These are phyloP conservation scores for Electrophaes corylata DNA, from an alignment of 2,888 invertebrate genomes.

Conservation along the genomic window DNA sequence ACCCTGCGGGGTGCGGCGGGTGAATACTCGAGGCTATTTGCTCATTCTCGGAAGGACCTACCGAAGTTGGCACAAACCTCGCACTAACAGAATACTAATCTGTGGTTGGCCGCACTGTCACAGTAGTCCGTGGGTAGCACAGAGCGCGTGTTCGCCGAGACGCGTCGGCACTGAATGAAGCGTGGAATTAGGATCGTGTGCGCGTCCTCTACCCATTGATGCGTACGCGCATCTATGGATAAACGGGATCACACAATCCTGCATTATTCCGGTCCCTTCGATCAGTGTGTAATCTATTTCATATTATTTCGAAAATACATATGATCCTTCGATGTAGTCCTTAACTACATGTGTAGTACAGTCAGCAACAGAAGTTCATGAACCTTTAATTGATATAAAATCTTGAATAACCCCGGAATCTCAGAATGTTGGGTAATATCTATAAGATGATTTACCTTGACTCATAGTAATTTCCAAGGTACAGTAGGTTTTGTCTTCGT, in stretches of 20 bases:
- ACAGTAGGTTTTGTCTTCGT: too few relatives aligned
- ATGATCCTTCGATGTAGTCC: too few relatives aligned
- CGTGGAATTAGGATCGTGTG: slow-evolving; percentile 29
- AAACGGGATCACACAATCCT: slow-evolving; percentile 26
- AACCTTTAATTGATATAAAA: too few relatives aligned
- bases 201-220: slow-evolving; percentile 37
- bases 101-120: slow-evolving; percentile 4
- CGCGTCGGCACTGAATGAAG: slow-evolving; percentile 51
- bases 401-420: too few relatives aligned
- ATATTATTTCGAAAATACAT: too few relatives aligned
- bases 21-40: slow-evolving; percentile 53
- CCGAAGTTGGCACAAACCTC: slow-evolving; percentile 19
- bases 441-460: too few relatives aligned
- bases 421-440: too few relatives aligned
- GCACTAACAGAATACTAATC: slow-evolving; percentile 9
- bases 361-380: too few relatives aligned
- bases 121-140: slow-evolving; percentile 1
- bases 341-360: too few relatives aligned
- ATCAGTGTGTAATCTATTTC: too few relatives aligned
- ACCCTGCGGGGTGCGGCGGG: slow-evolving; percentile 40
- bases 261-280: not conserved
- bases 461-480: too few relatives aligned
- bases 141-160: slow-evolving; percentile 56
- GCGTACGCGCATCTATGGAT: slow-evolving; percentile 39
- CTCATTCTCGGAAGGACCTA: slow-evolving; percentile 61